A percentile compares a stretch with the other conserved stretches of the same genome.
Evolutionary conservation across 2,888 invertebrate species (phyloP).

Genomic region (Piscicola geometra): DNA sequence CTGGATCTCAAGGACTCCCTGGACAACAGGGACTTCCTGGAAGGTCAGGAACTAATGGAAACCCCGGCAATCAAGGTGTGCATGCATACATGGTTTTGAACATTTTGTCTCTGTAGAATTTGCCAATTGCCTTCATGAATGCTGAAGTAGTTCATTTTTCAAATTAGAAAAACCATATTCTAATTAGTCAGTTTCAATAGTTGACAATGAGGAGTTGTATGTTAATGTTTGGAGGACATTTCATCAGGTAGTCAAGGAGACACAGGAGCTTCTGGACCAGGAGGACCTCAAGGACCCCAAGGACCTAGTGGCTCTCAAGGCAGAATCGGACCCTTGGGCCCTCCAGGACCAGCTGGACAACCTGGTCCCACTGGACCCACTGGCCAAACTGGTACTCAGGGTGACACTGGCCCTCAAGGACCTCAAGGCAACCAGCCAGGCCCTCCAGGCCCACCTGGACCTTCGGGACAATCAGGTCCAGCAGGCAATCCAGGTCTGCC

Average conservation of each 20-base stretch:
- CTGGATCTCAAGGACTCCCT: slow-evolving; percentile 45
- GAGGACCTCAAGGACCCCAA: slow-evolving; percentile 34
- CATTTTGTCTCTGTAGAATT: too few species aligned
- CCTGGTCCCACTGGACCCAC: slow-evolving; percentile 35
- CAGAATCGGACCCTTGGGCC: slow-evolving; percentile 33
- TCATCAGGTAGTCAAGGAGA: neutral
- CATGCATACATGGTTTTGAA: neutral
- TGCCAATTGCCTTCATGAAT: too few species aligned
- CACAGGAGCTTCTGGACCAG: slow-evolving; percentile 33
- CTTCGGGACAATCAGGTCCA: slow-evolving; percentile 22
- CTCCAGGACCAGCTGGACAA: slow-evolving; percentile 38
- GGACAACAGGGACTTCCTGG: slow-evolving; percentile 26
- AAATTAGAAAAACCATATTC: too few species aligned
- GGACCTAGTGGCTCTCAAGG: slow-evolving; percentile 44
- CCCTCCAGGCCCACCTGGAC: slow-evolving; percentile 37
- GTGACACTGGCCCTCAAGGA: slow-evolving; percentile 37
- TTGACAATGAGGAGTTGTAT: too few species aligned
- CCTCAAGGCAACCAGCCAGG: slow-evolving; percentile 37
- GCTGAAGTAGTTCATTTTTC: too few species aligned
- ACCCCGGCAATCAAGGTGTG: slow-evolving; percentile 4
- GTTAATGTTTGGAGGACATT: too few species aligned
- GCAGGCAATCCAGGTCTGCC: slow-evolving; percentile 31
- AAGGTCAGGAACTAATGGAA: slow-evolving; percentile 19
- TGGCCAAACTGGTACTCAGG: slow-evolving; percentile 34
- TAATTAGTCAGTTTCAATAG: too few species aligned